Conservation (phyloP, 1,140 invertebrate genomes). For the Drosophila pectinifera region DNA sequence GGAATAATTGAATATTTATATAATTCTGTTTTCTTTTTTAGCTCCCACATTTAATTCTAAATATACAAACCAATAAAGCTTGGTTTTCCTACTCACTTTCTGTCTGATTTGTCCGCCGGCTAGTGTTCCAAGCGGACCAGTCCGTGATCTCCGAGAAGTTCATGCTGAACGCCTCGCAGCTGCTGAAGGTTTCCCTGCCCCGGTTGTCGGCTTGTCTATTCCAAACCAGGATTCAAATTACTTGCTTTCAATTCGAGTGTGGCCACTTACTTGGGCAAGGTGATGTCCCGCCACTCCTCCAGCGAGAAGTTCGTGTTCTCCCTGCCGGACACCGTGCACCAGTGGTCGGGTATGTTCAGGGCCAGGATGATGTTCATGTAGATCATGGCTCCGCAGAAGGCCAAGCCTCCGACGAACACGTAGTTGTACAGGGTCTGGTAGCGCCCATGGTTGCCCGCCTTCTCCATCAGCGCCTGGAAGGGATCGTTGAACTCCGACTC, state of each 20-base stretch:
- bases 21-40: background rate
- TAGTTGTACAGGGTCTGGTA: conserved; percentile 86
- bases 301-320: conserved; percentile 85
- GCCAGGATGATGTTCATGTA: conserved; percentile 86
- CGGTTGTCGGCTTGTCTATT: conserved; percentile 74
- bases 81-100: conserved; percentile 53
- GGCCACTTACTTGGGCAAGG: conserved; percentile 85
- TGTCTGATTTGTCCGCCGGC: conserved; percentile 54
- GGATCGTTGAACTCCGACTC: conserved; percentile 83
- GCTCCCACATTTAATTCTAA: background rate
- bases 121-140: conserved; percentile 67
- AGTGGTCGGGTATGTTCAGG: conserved; percentile 86
- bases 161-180: conserved; percentile 81
- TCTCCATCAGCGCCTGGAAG: conserved; percentile 86
- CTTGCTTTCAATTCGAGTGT: background rate
- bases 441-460: conserved; percentile 86
- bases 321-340: conserved; percentile 86
- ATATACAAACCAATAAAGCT: too few species aligned
- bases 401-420: conserved; percentile 85
- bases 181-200: conserved; percentile 70
- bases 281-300: conserved; percentile 85
- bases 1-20: too few species aligned
- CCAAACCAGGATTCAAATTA: background rate
- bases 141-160: conserved; percentile 75
- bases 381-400: conserved; percentile 83